Percentiles rank a stretch among this genome's conserved stretches.
These are phyloP conservation scores for Lycopodina hypogea DNA, from an alignment of 37 sponge, comb jelly and placozoan genomes.

Conservation along the genomic window DNA sequence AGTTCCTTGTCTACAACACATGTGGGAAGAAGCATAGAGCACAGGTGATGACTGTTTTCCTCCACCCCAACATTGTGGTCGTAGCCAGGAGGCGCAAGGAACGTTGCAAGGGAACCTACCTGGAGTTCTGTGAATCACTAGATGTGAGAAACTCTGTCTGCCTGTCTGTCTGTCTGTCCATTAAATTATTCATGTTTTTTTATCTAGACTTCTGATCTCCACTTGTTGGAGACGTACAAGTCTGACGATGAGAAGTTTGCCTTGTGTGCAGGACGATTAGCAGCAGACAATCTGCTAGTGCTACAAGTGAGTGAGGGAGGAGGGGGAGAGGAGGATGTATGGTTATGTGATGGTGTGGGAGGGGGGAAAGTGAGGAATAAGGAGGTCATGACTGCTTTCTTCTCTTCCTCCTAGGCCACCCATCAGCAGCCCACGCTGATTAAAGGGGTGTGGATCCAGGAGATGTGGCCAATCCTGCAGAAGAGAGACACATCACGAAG, in stretches of 20 bases:
- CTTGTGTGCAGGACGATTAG: conserved; percentile 22
- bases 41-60: conserved; percentile 10
- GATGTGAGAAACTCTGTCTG: conserved; percentile 19
- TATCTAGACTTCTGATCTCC: conserved; percentile 13
- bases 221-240: conserved; percentile 61
- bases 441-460: conserved; percentile 12
- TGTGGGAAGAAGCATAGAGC: conserved; percentile 12
- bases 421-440: not conserved
- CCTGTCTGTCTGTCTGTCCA: no score
- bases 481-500: not conserved
- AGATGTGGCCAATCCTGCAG: conserved; percentile 12
- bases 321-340: not conserved
- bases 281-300: conserved; percentile 34
- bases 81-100: not conserved
- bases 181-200: not conserved
- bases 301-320: conserved; percentile 20
- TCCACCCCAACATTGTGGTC: conserved; percentile 25
- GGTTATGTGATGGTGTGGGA: no score
- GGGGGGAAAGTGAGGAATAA: not conserved
- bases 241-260: conserved; percentile 50
- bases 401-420: not conserved
- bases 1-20: conserved; percentile 38
- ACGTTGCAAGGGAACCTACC: not conserved
- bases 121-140: conserved; percentile 15
- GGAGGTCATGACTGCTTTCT: not conserved